Evolutionary conservation across 2,888 invertebrate genomes (phyloP), one percentile per base, ranked within the genome.

Genomic region (Creontiades dilutus): DNA sequence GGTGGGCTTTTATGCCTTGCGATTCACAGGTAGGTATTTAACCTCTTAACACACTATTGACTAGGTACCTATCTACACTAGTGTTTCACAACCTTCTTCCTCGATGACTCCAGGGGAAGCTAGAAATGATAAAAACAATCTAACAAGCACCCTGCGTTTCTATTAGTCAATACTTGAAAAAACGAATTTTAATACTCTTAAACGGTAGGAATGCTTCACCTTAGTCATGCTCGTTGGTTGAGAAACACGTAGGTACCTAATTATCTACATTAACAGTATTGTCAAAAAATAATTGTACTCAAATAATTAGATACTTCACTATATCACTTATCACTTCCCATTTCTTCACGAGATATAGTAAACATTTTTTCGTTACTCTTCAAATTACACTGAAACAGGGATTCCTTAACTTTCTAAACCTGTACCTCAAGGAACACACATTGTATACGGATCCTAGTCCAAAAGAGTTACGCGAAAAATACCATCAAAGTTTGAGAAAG

Each of bases 241-340:
- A 57, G 23, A 68, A 68, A 68, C 68, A 68, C 23, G 12, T 23
- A 37, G 37, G 37, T 37, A 37, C 37, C 37, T 19, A 23, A 19
- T 7, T 7, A 19, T 27, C 68, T 68, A 68, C 68, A 0, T 68
- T 23, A 23, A 68, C 27, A 68, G 68, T 68, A 68, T 68, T 68
- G 68, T 68, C 68, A 23, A 68, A 23, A 68, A 68, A 68, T 68
- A 68, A 68, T 68, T 68, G 68, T 68, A 68, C 68, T 68, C 68
- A 23, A 68, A 68, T 68, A 68, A 68, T 68, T 68, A 68, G 37
- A 7, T 37, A 37, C 37, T 68, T 68, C 19, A 68, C 37, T 37
- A 23, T 68, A 19, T 68, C 68, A 68, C 68, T 68, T 68, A 19
- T 68, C 68, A 68, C 68, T 68, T 23, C 68, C 23, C 5, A 68